Evolutionary conservation across 2,113 vertebrate species (phyloP), one percentile per base, ranked within the genome.

Genomic region (Chitala chitala): DNA sequence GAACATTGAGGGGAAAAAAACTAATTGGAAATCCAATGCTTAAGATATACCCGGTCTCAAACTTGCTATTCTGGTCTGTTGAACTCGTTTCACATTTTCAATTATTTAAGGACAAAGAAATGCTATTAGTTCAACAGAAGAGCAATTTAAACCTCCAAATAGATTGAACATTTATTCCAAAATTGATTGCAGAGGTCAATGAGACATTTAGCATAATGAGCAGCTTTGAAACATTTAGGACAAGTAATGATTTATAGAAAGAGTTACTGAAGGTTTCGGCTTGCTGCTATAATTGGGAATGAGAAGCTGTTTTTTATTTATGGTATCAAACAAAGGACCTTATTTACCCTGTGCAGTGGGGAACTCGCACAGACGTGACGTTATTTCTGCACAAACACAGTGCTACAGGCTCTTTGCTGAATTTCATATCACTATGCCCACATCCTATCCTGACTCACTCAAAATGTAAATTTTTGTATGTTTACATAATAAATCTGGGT

Each of bases 21-120:
- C 40, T 69, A 76, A 78, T 73, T 74, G 69, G 71, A 70, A 76
- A 80, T 79, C 59, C 77, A 79, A 75, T 71, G 76, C 71, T 65
- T 73, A 73, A 77, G 70, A 78, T 65, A 48, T 78, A 76, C 77
- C 17, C 33, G 36, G 69, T 72, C 65, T 44, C 58, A 65, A 72
- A 69, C 69, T 17, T 22, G 68, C 24, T 33, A 73, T 76, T 76
- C 69, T 61, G 55, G 54, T 80, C 71, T 64, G 44, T 69, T 68
- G 31, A 69, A 63, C 73, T 80, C 75, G 77, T 78, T 81, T 78
- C 51, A 73, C 71, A 75, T 81, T 81, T 82, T 82, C 75, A 82
- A 81, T 82, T 79, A 81, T 82, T 82, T 77, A 82, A 76, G 75
- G 71, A 79, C 76, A 76, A 75, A 77, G 61, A 3, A 29, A 76